Percentiles rank a stretch among this genome's conserved stretches.
Conservation (phyloP, 2,113 vertebrate species). For the Engraulis encrasicolus region DNA sequence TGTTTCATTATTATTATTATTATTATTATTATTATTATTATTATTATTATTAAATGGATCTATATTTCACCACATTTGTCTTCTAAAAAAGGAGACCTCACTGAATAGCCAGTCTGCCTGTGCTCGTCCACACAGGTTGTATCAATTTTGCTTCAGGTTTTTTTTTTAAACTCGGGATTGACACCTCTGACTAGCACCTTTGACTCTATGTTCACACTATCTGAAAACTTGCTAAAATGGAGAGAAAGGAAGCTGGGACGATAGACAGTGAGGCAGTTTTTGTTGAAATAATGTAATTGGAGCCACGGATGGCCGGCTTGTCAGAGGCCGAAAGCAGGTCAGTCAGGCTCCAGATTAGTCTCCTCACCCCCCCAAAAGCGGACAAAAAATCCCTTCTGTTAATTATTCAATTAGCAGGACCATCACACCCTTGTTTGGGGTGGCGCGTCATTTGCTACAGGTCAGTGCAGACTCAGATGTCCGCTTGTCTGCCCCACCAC, state of each 20-base stretch:
- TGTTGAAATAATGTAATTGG: conserved; percentile 61
- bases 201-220: background rate
- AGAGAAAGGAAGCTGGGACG: too few species aligned
- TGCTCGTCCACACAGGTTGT: too few species aligned
- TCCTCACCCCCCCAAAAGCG: conserved; percentile 52
- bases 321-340: conserved; percentile 37
- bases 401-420: conserved; percentile 62
- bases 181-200: too few species aligned
- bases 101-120: too few species aligned
- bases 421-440: conserved; percentile 29
- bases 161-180: too few species aligned
- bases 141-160: too few species aligned
- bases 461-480: conserved; percentile 13
- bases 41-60: too few species aligned
- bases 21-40: too few species aligned
- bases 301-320: conserved; percentile 46
- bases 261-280: conserved; percentile 47
- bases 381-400: conserved; percentile 47
- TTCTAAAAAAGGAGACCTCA: too few species aligned
- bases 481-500: background rate
- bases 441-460: conserved; percentile 32
- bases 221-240: too few species aligned
- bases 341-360: conserved; percentile 45
- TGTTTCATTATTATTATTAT: too few species aligned
- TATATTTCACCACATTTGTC: too few species aligned